Percentiles rank a stretch among this genome's conserved stretches.
Conservation (phyloP, 2,888 invertebrate genomes). For the Lycaena phlaeas region DNA sequence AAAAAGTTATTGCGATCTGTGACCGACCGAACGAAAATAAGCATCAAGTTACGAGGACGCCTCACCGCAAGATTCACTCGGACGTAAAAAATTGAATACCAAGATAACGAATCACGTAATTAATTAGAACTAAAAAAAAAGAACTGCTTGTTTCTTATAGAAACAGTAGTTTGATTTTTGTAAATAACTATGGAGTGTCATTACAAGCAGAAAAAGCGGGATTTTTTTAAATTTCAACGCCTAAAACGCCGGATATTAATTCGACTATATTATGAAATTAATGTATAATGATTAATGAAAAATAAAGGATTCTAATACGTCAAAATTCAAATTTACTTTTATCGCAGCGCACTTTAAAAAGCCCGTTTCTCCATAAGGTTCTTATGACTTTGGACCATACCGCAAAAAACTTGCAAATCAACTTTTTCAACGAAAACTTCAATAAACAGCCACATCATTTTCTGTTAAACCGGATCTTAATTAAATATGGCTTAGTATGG, state of each 20-base stretch:
- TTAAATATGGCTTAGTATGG: too few relatives aligned
- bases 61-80: constrained; percentile 7
- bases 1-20: constrained; percentile 4
- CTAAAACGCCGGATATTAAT: too few relatives aligned
- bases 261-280: too few relatives aligned
- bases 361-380: neutral
- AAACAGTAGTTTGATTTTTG: neutral
- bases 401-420: neutral
- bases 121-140: constrained; percentile 3
- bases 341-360: neutral
- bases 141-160: neutral
- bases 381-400: neutral
- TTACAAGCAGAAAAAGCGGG: too few relatives aligned
- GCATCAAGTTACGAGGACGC: constrained; percentile 9
- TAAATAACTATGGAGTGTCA: too few relatives aligned
- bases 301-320: too few relatives aligned
- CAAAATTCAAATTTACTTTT: neutral
- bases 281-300: too few relatives aligned
- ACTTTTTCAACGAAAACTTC: neutral
- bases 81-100: constrained; percentile 5
- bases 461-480: constrained; percentile 16
- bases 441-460: neutral
- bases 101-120: constrained; percentile 7
- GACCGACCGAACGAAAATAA: neutral
- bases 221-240: too few relatives aligned